Evolutionary conservation across 2,113 vertebrate genomes (phyloP), one percentile per base, ranked within the genome.

Genomic region (Holacanthus passer): DNA sequence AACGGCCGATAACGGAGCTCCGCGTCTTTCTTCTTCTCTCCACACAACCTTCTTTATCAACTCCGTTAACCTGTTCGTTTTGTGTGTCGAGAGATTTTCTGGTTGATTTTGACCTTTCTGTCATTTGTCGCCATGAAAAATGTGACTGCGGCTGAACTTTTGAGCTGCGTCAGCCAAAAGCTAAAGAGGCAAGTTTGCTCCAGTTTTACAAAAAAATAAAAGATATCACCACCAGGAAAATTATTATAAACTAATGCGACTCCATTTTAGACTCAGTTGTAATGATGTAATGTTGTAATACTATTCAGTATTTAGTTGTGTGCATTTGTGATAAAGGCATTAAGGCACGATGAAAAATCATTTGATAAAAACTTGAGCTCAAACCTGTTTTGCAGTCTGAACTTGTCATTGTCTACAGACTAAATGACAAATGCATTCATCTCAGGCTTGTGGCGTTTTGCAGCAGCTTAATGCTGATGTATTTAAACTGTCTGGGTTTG

Each of bases 21-120:
- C 6, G 0, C 16, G 37, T 43, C 29, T 43, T 31, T 37, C 24
- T 43, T 31, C 53, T n/a, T 11, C n/a, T 19, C 39, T 10, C 14
- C n/a, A 3, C 6, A 2, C 60, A 1, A 35, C 41, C 50, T 72
- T 53, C n/a, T 65, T 27, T 24, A 83, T 73, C 81, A 62, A 0
- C 0, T 19, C 0, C 0, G 13, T 27, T 22, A 0, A 31, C 62
- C 45, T 63, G 64, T 56, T 70, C n/a, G 19, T 76, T 56, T 47
- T 45, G n/a, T 17, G 9, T 14, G 67, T 20, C 16, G 0, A 1
- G 17, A 58, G 31, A 41, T 24, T 0, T 14, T 5, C 56, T 0
- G 24, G 53, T 47, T 22, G 24, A 16, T 8, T 59, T 66, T 35
- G 19, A 59, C 53, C 73, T 62, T 70, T 55, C 56, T 48, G 53